These are phyloP conservation scores for Bungarus multicinctus DNA, from an alignment of 2,113 vertebrate species.

Conservation along the genomic window DNA sequence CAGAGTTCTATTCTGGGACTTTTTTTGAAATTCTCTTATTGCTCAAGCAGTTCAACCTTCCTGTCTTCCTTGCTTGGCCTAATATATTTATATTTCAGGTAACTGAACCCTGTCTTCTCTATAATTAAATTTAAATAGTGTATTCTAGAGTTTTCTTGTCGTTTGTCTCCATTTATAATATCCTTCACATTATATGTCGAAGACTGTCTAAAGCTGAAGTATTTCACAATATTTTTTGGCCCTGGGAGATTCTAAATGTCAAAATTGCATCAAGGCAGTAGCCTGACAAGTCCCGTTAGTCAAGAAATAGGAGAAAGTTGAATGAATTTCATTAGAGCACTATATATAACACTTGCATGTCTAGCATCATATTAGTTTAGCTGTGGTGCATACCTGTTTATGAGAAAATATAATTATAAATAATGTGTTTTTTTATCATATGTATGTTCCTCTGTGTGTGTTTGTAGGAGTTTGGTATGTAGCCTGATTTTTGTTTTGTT, in stretches of 20 bases:
- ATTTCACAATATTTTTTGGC: background rate
- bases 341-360: background rate
- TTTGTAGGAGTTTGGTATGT: background rate
- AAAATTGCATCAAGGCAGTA: background rate
- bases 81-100: background rate
- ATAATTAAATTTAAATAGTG: slow-evolving; percentile 5
- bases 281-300: background rate
- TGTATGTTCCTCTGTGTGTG: background rate
- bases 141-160: slow-evolving; percentile 25
- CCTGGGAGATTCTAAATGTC: slow-evolving; percentile 11
- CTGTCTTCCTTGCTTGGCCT: background rate
- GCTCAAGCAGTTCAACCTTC: background rate
- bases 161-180: background rate
- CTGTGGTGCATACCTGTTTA: background rate
- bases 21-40: background rate
- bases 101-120: background rate
- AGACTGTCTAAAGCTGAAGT: slow-evolving; percentile 22
- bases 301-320: background rate
- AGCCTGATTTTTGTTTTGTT: background rate
- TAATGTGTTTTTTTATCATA: background rate
- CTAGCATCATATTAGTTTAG: background rate
- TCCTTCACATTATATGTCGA: slow-evolving; percentile 41
- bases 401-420: background rate
- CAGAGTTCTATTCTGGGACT: background rate
- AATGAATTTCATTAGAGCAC: background rate